These are phyloP conservation scores for Polydesmus complanatus DNA, from an alignment of 2,888 invertebrate species.

Conservation along the genomic window DNA sequence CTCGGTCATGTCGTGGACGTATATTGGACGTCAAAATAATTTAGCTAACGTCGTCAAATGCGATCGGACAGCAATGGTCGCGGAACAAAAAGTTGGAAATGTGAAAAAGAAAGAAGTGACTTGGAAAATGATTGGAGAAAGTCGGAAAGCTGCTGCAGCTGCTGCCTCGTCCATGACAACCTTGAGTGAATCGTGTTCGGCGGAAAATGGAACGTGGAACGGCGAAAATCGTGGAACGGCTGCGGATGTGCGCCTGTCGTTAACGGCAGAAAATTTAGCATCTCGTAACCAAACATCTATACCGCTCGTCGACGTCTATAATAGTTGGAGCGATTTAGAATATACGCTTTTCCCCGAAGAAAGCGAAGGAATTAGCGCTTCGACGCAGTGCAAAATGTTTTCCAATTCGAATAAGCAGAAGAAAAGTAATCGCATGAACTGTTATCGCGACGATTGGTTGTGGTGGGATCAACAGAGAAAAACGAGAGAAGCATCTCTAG, in stretches of 20 bases:
- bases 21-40: constrained; percentile 7
- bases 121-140: constrained; percentile 16
- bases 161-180: not conserved
- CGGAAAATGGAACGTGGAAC: constrained; percentile 3
- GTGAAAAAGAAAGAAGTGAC: constrained; percentile 14
- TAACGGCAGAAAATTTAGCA: too few relatives aligned
- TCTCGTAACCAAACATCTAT: too few relatives aligned
- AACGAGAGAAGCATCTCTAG: constrained; percentile 17
- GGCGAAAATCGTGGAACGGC: too few relatives aligned
- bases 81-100: not conserved
- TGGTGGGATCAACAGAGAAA: constrained; percentile 24
- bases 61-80: too few relatives aligned
- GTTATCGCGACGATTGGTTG: constrained; percentile 24
- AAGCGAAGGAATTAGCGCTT: not conserved
- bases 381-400: not conserved
- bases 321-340: constrained; percentile 24
- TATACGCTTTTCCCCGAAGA: constrained; percentile 24
- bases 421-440: constrained; percentile 23
- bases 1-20: constrained; percentile 16
- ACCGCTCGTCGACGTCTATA: constrained; percentile 4
- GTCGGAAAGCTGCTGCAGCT: not conserved
- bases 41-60: not conserved
- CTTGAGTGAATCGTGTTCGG: not conserved
- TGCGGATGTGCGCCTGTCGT: not conserved
- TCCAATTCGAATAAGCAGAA: constrained; percentile 2